A percentile compares a stretch with the other conserved stretches of the same genome.
Evolutionary conservation across 2,888 invertebrate genomes (phyloP).

Genomic region (Agapostemon virescens): DNA sequence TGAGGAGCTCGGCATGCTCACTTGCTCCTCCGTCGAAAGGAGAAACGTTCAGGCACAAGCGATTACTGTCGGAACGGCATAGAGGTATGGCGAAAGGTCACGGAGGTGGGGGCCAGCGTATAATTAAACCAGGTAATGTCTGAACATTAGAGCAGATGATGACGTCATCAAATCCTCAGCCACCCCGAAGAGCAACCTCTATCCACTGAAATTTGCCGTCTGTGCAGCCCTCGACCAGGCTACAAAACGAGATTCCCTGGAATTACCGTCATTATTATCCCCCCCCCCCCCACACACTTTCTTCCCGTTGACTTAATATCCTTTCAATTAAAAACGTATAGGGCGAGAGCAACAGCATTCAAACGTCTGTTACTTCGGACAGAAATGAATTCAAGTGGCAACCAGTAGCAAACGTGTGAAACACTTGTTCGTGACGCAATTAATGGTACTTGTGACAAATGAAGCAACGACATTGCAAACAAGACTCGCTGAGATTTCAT

Average conservation of each 20-base stretch:
- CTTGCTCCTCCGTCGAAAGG: constrained; percentile 35
- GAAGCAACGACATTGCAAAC: neutral
- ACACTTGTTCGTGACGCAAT: neutral
- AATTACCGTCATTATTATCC: constrained; percentile 69
- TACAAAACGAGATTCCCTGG: constrained; percentile 57
- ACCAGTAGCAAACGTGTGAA: neutral
- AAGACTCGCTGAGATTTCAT: too few species aligned
- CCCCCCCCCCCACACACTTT: too few species aligned
- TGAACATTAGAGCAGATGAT: constrained; percentile 74
- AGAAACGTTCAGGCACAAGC: constrained; percentile 48
- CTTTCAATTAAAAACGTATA: constrained; percentile 61
- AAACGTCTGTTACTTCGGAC: constrained; percentile 13
- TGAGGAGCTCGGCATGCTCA: constrained; percentile 9
- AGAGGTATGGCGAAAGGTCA: constrained; percentile 52
- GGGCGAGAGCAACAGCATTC: constrained; percentile 54
- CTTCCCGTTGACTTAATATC: constrained; percentile 50
- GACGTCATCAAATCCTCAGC: constrained; percentile 71
- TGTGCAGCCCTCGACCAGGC: constrained; percentile 50
- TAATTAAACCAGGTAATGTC: constrained; percentile 75
- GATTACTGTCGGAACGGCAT: constrained; percentile 57
- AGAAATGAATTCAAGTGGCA: neutral
- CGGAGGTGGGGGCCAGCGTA: constrained; percentile 61
- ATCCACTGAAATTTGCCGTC: constrained; percentile 64
- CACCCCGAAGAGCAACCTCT: constrained; percentile 46
- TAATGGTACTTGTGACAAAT: neutral